Conservation (phyloP, 2,797 vertebrate species). For the Holocentrus rufus region DNA sequence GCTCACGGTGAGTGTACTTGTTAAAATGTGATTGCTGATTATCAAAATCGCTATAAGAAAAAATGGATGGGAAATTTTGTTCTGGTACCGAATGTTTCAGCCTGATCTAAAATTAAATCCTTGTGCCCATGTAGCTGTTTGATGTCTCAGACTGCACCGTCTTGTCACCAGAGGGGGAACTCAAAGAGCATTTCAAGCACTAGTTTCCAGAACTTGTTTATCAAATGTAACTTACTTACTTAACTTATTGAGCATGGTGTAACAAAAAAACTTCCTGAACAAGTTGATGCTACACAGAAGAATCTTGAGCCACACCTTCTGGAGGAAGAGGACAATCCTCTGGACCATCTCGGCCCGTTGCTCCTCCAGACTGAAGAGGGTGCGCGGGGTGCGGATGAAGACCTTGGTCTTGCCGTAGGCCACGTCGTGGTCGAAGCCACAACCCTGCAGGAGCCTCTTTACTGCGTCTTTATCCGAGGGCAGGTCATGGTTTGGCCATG, state of each 20-base stretch:
- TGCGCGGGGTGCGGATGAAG: conserved; percentile 95
- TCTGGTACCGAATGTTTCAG: neutral
- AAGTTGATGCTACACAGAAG: too few species aligned
- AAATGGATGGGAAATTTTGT: neutral
- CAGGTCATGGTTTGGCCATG: conserved; percentile 97
- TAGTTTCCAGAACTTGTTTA: neutral
- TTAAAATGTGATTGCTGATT: too few species aligned
- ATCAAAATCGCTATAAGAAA: neutral
- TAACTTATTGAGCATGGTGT: too few species aligned
- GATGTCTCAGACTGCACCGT: too few species aligned
- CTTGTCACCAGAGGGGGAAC: neutral
- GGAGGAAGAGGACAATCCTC: conserved; percentile 95
- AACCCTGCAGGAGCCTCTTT: conserved; percentile 88
- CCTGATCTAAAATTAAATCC: too few species aligned
- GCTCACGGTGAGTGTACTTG: too few species aligned
- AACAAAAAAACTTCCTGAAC: too few species aligned
- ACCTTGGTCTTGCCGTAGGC: conserved; percentile 97
- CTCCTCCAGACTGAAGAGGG: conserved; percentile 95
- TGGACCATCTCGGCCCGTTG: conserved; percentile 92
- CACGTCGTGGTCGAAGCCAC: conserved; percentile 91
- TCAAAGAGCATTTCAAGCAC: neutral
- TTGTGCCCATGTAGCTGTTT: too few species aligned
- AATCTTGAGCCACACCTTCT: conserved; percentile 86
- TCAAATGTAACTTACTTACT: neutral
- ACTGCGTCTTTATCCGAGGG: conserved; percentile 92